phyloP scores from a whole-genome alignment of 1,140 invertebrate genomes.

The Diabrotica virgifera region DNA sequence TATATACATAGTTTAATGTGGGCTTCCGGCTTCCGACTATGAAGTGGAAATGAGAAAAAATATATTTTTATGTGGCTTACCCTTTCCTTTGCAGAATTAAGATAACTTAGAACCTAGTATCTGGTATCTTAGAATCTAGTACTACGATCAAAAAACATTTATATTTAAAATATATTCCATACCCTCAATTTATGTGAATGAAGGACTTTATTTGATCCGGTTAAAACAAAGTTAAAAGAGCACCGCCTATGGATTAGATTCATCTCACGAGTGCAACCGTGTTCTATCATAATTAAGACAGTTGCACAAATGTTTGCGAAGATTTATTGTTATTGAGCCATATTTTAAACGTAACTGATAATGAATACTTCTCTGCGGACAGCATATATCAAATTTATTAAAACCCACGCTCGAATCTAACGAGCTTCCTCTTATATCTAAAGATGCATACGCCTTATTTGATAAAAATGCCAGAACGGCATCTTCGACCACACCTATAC shows the following conservation, averaged over 20 bases:
- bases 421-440: neutral
- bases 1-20: too few species aligned
- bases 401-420: neutral
- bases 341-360: constrained; percentile 3
- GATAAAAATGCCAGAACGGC: neutral
- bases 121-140: too few species aligned
- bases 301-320: neutral
- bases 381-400: constrained; percentile 3
- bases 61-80: too few species aligned
- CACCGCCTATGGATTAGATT: neutral
- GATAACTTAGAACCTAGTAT: too few species aligned
- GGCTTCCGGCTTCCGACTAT: too few species aligned
- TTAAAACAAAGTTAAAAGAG: neutral
- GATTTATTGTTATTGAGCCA: constrained; percentile 1
- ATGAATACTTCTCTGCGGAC: neutral
- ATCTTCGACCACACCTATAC: neutral
- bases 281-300: constrained; percentile 3
- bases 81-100: too few species aligned
- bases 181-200: too few species aligned
- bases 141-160: too few species aligned
- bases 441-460: neutral
- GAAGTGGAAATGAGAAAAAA: too few species aligned
- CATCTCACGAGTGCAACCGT: neutral
- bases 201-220: neutral
- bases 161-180: too few species aligned